These are phyloP conservation scores for Hypomecis punctinalis DNA, from an alignment of 2,888 invertebrate genomes.

Conservation along the genomic window DNA sequence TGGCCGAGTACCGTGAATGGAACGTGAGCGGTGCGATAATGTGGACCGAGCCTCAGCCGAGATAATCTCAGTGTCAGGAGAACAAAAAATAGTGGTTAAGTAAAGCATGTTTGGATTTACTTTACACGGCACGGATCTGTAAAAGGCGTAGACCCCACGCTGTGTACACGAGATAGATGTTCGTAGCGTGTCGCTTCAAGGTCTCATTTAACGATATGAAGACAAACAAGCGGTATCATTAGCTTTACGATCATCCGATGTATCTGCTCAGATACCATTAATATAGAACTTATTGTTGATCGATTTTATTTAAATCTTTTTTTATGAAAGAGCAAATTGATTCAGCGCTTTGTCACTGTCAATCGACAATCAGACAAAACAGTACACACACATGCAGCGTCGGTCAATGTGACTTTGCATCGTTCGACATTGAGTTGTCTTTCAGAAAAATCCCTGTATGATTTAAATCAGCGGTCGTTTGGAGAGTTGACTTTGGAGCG, in stretches of 20 bases:
- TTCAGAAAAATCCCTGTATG: constrained; percentile 46
- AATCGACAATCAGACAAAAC: constrained; percentile 34
- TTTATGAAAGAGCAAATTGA: constrained; percentile 25
- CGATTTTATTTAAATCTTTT: constrained; percentile 19
- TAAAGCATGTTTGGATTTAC: constrained; percentile 36
- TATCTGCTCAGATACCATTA: constrained; percentile 12
- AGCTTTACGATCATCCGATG: constrained; percentile 12
- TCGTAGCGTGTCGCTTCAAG: constrained; percentile 28
- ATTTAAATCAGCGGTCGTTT: constrained; percentile 47
- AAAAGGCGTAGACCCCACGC: constrained; percentile 33
- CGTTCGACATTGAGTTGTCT: constrained; percentile 44
- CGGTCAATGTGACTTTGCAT: constrained; percentile 42
- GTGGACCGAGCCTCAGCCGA: constrained; percentile 32
- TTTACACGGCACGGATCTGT: constrained; percentile 29
- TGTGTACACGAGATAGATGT: constrained; percentile 26
- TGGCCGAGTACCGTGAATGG: constrained; percentile 30
- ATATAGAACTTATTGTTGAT: constrained; percentile 13
- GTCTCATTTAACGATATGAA: constrained; percentile 21
- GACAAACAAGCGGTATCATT: constrained; percentile 25
- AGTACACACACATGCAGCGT: constrained; percentile 22
- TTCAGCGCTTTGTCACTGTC: constrained; percentile 32
- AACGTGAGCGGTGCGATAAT: constrained; percentile 36
- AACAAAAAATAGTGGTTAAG: constrained; percentile 33
- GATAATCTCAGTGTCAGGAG: constrained; percentile 31
- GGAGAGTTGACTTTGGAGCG: constrained; percentile 46